Base-by-base conservation (phyloP, 1,140 invertebrate genomes). In the Eumeta japonica region DNA sequence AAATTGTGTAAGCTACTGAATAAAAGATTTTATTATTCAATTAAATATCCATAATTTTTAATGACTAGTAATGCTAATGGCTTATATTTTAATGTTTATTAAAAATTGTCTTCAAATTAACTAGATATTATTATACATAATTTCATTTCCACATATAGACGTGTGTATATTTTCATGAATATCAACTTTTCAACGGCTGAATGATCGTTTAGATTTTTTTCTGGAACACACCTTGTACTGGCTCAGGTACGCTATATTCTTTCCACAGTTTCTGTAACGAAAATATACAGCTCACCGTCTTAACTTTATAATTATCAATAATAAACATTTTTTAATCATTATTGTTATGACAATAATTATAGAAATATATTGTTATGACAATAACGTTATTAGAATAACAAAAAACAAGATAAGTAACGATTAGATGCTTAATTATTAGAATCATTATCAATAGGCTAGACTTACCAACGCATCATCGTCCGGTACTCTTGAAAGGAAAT, bases 401-500 rank as follows among this genome's bases (percentile, higher is more conserved):
- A n/a, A n/a, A n/a, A n/a, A n/a, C n/a, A n/a, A n/a, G n/a, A n/a
- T n/a, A n/a, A n/a, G n/a, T n/a, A n/a, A n/a, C n/a, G n/a, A n/a
- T n/a, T n/a, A n/a, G n/a, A n/a, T n/a, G n/a, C n/a, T n/a, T n/a
- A 24, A 24, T 24, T 5, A 7, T 24, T 24, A 7, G n/a, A 5
- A 24, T n/a, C n/a, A 7, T 24, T 24, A 24, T 24, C 5, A 24
- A 24, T 24, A 24, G 5, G n/a, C 5, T 7, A n/a, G 20, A 75
- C 79, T 86, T 70, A 90, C 86, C 76, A 95, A 76, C 77, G 93
- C 87, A 65, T 90, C 87, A 59, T 97, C 88, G 61, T 95, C 93
- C 12, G 95, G 95, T 43, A 99, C 89, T 46, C 95, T 77, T 1
- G 93, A 95, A 34, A 99, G 78, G 49, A 97, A 90, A 76, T 99